These are phyloP conservation scores for Dendrolimus houi DNA, from an alignment of 2,888 invertebrate species.

Conservation along the genomic window DNA sequence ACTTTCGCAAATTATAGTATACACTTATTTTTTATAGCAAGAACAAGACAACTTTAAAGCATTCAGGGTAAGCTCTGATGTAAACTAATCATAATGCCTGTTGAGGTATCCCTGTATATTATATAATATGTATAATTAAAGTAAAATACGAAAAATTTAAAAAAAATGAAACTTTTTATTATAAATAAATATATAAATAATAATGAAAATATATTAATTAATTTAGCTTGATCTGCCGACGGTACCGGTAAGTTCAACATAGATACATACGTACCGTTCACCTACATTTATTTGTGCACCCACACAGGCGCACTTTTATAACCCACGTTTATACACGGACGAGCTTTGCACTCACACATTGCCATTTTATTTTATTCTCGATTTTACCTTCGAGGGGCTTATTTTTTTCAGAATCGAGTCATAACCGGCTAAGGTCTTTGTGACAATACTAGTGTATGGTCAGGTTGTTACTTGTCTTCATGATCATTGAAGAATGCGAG, in stretches of 20 bases:
- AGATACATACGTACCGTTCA: conserved; percentile 63
- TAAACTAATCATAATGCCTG: too few species aligned
- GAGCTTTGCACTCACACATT: conserved; percentile 25
- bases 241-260: conserved; percentile 32
- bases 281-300: conserved; percentile 71
- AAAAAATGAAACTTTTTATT: too few species aligned
- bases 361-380: conserved; percentile 33
- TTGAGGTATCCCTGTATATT: too few species aligned
- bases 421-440: neutral
- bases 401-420: conserved; percentile 11
- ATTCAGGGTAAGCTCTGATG: too few species aligned
- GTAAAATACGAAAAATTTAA: conserved; percentile 4
- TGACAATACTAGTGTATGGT: neutral
- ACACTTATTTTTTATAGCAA: too few species aligned
- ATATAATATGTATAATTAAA: conserved; percentile 4
- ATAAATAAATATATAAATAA: neutral
- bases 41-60: too few species aligned
- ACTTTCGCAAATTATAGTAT: too few species aligned
- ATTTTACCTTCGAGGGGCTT: neutral
- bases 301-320: conserved; percentile 59
- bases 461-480: too few species aligned
- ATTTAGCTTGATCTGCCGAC: conserved; percentile 19
- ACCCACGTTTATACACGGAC: conserved; percentile 35
- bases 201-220: neutral
- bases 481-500: too few species aligned